Evolutionary conservation across 2,888 invertebrate genomes (phyloP), one percentile per base, ranked within the genome.

Genomic region (Rhyacophila evoluta): DNA sequence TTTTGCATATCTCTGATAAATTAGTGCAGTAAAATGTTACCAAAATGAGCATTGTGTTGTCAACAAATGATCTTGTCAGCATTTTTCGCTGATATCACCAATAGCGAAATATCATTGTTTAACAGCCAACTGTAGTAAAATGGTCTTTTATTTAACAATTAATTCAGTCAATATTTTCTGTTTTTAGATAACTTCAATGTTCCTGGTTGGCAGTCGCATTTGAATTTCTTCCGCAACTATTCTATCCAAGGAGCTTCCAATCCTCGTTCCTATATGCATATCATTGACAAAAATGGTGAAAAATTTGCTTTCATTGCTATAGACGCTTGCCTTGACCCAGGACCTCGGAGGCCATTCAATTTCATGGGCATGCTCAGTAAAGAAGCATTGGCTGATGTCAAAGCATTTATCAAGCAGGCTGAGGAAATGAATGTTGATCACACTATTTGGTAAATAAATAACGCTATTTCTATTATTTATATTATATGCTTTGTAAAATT

Each of bases 311-410:
- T 97, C 86, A 90, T 97, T 83, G 97, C 93, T 0, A 88, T 97
- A 33, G 97, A 98, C 87, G 96, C 97, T 1, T 95, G 95, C 84
- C 91, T 96, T 41, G 93, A 95, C 82, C 97, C 97, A 8, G 97
- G 97, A 0, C 93, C 96, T 8, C 92, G 94, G 83, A 88, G 97
- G 83, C 97, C 97, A 1, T 97, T 97, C 85, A 97, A 98, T 89
- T 97, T 97, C 86, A 93, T 97, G 84, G 98, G 97, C 15, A 89
- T 93, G 72, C 85, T 95, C 28, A 91, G 92, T 81, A 83, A 86
- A 5, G 85, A 88, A 27, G 93, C 92, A 19, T 72, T 79, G 80
- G 85, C 89, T 36, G 86, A 88, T 83, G 86, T 96, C 73, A 86
- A 90, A 78, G 87, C 88, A 79, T 88, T 94, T 69, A 90, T 92